A percentile compares a stretch with the other conserved stretches of the same genome.
Conservation (phyloP, 2,888 invertebrate genomes). For the Taphrorychus bicolor region DNA sequence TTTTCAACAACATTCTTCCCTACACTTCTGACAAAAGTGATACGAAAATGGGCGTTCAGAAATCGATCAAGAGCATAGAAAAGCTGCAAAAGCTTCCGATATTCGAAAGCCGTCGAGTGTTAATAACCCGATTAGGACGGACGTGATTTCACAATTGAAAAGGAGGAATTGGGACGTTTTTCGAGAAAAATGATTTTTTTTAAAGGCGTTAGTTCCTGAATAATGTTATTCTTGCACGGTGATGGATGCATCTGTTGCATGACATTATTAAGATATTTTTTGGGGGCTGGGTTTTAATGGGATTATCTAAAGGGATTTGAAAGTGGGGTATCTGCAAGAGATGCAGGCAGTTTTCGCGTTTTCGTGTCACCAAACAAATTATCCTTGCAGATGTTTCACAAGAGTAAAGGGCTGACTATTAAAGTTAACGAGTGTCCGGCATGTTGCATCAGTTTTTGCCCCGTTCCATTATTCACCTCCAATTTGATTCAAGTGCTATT, state of each 20-base stretch:
- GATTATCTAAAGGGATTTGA: constrained; percentile 9
- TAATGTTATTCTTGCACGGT: constrained; percentile 30
- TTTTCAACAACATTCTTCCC: neutral
- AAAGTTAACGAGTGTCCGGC: constrained; percentile 46
- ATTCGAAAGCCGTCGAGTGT: constrained; percentile 51
- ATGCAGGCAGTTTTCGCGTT: constrained; percentile 5
- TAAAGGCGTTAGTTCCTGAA: constrained; percentile 33
- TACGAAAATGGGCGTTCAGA: constrained; percentile 27
- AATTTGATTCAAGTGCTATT: neutral
- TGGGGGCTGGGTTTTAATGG: neutral
- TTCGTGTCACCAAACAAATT: constrained; percentile 27
- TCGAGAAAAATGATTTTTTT: constrained; percentile 36
- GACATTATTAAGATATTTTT: constrained; percentile 17
- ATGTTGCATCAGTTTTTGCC: constrained; percentile 39
- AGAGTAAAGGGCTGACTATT: constrained; percentile 44
- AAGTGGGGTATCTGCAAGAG: neutral
- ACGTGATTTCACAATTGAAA: constrained; percentile 41
- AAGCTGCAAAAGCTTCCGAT: constrained; percentile 50
- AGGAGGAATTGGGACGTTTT: constrained; percentile 36
- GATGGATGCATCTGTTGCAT: constrained; percentile 38
- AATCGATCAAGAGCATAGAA: constrained; percentile 50
- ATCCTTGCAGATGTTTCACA: constrained; percentile 31
- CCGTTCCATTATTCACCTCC: constrained; percentile 19
- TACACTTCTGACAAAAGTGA: constrained; percentile 31
- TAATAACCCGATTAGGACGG: constrained; percentile 55